A percentile compares a stretch with the other conserved stretches of the same genome.
phyloP scores from a whole-genome alignment of 2,797 vertebrate genomes.

The Champsocephalus gunnari region DNA sequence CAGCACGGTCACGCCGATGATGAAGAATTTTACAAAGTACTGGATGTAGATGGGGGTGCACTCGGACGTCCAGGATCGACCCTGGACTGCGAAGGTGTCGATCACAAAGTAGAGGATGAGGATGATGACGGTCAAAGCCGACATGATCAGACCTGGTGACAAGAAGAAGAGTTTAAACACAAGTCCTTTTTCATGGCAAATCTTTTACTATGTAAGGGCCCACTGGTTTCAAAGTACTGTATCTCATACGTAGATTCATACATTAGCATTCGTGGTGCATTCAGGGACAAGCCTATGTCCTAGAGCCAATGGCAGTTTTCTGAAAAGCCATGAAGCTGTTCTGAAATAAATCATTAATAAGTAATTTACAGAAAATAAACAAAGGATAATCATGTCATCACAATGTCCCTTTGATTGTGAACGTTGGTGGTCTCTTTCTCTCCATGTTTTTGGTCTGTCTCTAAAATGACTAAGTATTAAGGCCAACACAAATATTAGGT shows the following conservation, averaged over 20 bases:
- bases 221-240: not conserved
- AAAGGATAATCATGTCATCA: not conserved
- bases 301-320: too few relatives aligned
- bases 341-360: too few relatives aligned
- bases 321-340: too few relatives aligned
- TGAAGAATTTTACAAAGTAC: conserved; percentile 99
- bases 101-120: conserved; percentile 96
- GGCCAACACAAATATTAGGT: not conserved
- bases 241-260: not conserved
- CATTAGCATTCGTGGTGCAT: not conserved
- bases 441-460: not conserved
- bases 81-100: conserved; percentile 90
- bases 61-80: conserved; percentile 87
- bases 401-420: not conserved
- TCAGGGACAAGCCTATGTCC: not conserved
- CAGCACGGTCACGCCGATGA: conserved; percentile 96
- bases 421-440: not conserved
- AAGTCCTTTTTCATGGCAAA: not conserved
- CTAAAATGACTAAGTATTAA: not conserved
- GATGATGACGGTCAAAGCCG: conserved; percentile 94
- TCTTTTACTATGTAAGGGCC: not conserved
- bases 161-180: not conserved
- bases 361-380: too few relatives aligned
- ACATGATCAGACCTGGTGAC: conserved; percentile 94
- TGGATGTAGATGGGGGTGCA: conserved; percentile 97